Evolutionary conservation across 2,888 invertebrate species (phyloP), one percentile per base, ranked within the genome.

Genomic region (Drosophila testacea): DNA sequence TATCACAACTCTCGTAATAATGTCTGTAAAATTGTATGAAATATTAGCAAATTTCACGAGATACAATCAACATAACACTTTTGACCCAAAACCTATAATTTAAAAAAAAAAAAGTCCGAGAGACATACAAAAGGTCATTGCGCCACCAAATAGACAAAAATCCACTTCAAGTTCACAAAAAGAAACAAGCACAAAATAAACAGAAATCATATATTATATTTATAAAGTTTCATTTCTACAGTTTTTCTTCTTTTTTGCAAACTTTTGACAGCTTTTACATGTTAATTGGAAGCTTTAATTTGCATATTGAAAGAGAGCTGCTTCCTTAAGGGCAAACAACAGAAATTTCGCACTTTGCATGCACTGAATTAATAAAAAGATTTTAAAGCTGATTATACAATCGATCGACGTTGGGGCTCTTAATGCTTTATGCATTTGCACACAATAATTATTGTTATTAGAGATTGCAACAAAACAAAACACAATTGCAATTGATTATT

Each of bases 401-500:
- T 75, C 28, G 41, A 76, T 75, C 22, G 41, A 22, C 39, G 7
- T 51, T 32, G 36, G 30, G 36, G 30, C 34, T 36, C 32, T 55
- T 55, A 56, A 55, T 55, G 63, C 69, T 68, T 77, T 48, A 56
- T 38, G 48, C 47, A 69, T 75, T 81, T 66, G 59, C 73, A 78
- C 83, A 83, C 44, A 57, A 46, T 79, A 64, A 72, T 75, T 77
- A 75, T 69, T 70, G 75, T 73, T 82, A 79, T 73, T 74, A 79
- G 65, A 39, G 70, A 69, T 77, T 79, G 69, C 67, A 69, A 30
- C 47, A 69, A 57, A 30, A 30, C 11, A 1, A 22, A 22, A 22
- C 22, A 54, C 60, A 79, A 85, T 73, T 76, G 76, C 77, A 72
- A 67, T 76, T 69, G 64, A 78, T 73, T 69, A 76, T 80, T 79